Evolutionary conservation across 2,113 vertebrate genomes (phyloP), one percentile per base, ranked within the genome.

Genomic region (Alethe castanea): DNA sequence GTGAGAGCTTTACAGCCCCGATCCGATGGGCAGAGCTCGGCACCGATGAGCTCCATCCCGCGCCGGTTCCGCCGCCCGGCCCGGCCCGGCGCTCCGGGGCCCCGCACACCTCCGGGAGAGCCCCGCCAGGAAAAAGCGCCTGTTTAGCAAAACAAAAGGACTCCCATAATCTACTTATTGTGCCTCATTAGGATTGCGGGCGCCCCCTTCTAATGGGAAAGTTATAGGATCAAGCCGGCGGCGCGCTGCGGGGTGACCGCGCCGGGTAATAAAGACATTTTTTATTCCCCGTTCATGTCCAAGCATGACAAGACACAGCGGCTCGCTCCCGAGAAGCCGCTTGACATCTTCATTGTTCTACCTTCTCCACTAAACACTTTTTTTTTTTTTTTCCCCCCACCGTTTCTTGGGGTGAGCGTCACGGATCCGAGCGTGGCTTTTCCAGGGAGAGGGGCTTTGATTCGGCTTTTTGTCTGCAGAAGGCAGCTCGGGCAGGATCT

Each of bases 1-100:
- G 84, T 97, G 98, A 98, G 97, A 98, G 97, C 97, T 98, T 98
- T 98, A 97, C 94, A 98, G 95, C 96, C 76, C 74, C 12, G 80
- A 86, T 73, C 97, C 97, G 98, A 98, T 96, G 95, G 96, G 91
- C 96, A 97, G 97, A 97, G 92, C 69, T n/a, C 92, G 91, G 22
- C 42, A 26, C 95, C 47, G 97, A 92, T 60, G 96, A 94, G 93
- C 79, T 94, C 91, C 90, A 94, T 92, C 81, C 78, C 85, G 56
- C 42, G 40, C 6, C 18, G 44, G 44, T 45, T 64, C 92, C 35
- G 53, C 92, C 59, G 92, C 88, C 56, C 83, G 67, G 62, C 91
- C 90, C 71, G 74, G 22, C 95, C 72, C 96, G 88, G 35, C 29
- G 40, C 66, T 53, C 88, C 88, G 74, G 81, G 72, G 67, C 89